phyloP scores from a whole-genome alignment of 2,888 invertebrate species.

The Nasonia oneida region DNA sequence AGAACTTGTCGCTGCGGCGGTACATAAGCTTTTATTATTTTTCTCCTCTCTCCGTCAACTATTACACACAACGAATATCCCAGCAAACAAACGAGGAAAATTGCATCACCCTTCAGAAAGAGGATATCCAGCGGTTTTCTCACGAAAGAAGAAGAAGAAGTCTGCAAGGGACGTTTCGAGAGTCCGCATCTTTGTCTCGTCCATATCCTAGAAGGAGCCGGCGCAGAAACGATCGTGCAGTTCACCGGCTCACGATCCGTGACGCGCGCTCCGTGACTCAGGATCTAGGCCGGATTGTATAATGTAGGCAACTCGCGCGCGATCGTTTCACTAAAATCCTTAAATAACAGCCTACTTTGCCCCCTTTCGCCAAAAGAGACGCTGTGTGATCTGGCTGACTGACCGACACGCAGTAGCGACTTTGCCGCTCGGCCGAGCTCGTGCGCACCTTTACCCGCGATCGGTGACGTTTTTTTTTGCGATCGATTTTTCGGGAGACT shows the following conservation, averaged over 20 bases:
- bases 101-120: not conserved
- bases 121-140: not conserved
- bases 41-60: no score
- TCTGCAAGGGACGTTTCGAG: not conserved
- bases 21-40: no score
- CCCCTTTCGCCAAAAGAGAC: conserved; percentile 44
- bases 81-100: not conserved
- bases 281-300: conserved; percentile 79
- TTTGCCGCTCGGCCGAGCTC: conserved; percentile 35
- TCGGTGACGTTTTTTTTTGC: conserved; percentile 1
- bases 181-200: not conserved
- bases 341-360: conserved; percentile 77
- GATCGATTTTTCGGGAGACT: not conserved
- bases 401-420: conserved; percentile 44
- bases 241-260: conserved; percentile 75
- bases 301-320: conserved; percentile 73
- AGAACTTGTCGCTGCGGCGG: no score
- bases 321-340: conserved; percentile 79
- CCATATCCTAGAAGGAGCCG: not conserved
- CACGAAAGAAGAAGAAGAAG: not conserved
- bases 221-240: conserved; percentile 45
- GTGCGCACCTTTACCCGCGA: not conserved
- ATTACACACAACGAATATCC: no score
- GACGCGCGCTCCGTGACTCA: conserved; percentile 77
- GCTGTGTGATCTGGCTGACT: conserved; percentile 63